Percentiles rank a stretch among this genome's conserved stretches.
phyloP scores from a whole-genome alignment of 1,140 invertebrate genomes.

The Phthorimaea operculella region DNA sequence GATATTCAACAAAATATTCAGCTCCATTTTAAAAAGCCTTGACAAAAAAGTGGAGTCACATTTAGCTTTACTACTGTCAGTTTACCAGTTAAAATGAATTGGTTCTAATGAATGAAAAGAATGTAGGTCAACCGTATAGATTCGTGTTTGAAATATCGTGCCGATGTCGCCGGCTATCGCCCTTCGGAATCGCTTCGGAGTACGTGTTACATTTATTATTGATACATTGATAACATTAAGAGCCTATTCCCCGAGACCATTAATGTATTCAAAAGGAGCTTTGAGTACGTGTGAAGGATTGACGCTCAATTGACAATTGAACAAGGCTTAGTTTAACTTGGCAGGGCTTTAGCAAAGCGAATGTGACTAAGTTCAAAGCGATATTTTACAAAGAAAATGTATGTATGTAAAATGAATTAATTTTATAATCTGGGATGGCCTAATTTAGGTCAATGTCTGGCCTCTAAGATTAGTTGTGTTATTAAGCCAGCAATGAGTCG shows the following conservation, averaged over 20 bases:
- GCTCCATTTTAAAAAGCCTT: no score
- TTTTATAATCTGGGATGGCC: no score
- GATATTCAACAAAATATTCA: no score
- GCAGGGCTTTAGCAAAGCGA: background rate
- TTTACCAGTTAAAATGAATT: background rate
- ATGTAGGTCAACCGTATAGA: background rate
- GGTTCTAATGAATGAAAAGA: background rate
- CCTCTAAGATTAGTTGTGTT: no score
- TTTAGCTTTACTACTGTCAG: background rate
- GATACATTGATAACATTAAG: slow-evolving; percentile 13
- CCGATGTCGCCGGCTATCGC: background rate
- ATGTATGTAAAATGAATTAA: no score
- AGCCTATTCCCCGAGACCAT: slow-evolving; percentile 22
- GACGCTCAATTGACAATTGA: background rate
- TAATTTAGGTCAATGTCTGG: no score
- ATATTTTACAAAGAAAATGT: no score
- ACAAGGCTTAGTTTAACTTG: background rate
- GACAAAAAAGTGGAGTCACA: background rate
- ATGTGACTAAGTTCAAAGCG: no score
- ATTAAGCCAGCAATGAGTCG: no score
- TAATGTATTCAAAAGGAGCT: slow-evolving; percentile 30
- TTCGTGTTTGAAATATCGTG: background rate
- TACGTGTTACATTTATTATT: background rate
- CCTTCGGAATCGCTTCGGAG: background rate
- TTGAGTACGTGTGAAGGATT: background rate